These are phyloP conservation scores for Erythrolamprus reginae DNA, from an alignment of 2,113 vertebrate species.

Conservation along the genomic window DNA sequence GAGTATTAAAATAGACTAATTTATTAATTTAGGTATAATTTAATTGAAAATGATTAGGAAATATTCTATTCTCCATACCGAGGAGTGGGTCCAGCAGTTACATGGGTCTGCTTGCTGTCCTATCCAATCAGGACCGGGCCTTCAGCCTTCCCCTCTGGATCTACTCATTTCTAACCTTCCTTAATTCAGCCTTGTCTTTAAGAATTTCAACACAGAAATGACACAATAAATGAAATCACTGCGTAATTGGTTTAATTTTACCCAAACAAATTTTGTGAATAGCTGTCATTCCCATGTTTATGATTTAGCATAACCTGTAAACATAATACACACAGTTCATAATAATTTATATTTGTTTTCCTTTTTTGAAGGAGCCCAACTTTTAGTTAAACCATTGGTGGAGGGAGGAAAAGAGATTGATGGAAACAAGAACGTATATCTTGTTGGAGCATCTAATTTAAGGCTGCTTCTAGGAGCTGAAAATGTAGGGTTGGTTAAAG, in stretches of 20 bases:
- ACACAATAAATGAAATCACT: not conserved
- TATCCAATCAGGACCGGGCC: too few species aligned
- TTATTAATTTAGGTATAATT: not conserved
- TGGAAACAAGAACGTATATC: slow-evolving; percentile 75
- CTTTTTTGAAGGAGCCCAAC: slow-evolving; percentile 78
- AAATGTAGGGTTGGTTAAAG: slow-evolving; percentile 85
- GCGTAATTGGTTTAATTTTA: not conserved
- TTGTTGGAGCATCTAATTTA: slow-evolving; percentile 80
- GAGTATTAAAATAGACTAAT: not conserved
- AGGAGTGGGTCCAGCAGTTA: too few species aligned
- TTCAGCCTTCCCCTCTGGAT: too few species aligned
- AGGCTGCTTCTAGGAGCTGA: slow-evolving; percentile 87
- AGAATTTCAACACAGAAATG: not conserved
- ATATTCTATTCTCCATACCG: too few species aligned
- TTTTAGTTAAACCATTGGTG: slow-evolving; percentile 78
- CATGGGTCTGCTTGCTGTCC: too few species aligned
- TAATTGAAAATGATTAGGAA: not conserved
- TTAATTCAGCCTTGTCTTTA: not conserved
- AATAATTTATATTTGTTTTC: not conserved
- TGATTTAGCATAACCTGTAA: not conserved
- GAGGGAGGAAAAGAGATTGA: slow-evolving; percentile 59
- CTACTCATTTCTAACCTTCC: not conserved
- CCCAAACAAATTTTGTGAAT: not conserved
- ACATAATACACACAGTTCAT: not conserved
- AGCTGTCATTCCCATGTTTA: not conserved